Percentiles rank a stretch among this genome's conserved stretches.
These are phyloP conservation scores for Chrosomus eos DNA, from an alignment of 2,797 vertebrate species.

Conservation along the genomic window DNA sequence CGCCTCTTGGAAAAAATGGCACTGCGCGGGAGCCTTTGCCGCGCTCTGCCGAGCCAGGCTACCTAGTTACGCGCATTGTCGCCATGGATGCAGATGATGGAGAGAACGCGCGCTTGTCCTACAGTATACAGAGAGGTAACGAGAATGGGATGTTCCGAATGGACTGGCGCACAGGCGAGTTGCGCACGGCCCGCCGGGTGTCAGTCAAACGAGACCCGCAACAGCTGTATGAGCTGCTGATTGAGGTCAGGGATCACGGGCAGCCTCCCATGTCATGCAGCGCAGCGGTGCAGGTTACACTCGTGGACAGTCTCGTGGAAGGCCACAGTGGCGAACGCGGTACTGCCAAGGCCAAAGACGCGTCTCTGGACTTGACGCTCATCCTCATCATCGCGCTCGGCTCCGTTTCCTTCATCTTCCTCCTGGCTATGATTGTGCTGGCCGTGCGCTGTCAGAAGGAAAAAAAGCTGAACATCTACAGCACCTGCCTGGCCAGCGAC, in stretches of 20 bases:
- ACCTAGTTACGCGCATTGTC: constrained; percentile 90
- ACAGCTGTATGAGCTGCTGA: constrained; percentile 89
- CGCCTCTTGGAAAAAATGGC: constrained; percentile 91
- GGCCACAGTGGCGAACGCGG: constrained; percentile 74
- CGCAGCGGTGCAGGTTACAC: constrained; percentile 85
- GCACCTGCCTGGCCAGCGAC: constrained; percentile 88
- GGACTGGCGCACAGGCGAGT: constrained; percentile 96
- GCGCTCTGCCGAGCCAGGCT: constrained; percentile 91
- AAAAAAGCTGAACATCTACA: constrained; percentile 93
- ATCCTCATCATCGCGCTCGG: constrained; percentile 97
- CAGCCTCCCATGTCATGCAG: constrained; percentile 95
- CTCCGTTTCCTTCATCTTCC: constrained; percentile 94
- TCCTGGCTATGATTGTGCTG: constrained; percentile 97
- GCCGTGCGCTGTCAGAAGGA: constrained; percentile 97
- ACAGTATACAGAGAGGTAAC: constrained; percentile 93
- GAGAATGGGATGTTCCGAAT: constrained; percentile 93
- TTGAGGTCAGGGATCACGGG: constrained; percentile 94
- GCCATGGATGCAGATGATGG: constrained; percentile 94
- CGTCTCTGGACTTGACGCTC: constrained; percentile 89
- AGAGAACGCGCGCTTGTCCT: constrained; percentile 92
- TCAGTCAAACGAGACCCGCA: constrained; percentile 88
- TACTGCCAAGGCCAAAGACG: constrained; percentile 80
- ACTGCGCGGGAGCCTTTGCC: constrained; percentile 90
- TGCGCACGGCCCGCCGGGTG: constrained; percentile 87
- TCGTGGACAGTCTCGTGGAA: constrained; percentile 88